Conservation (phyloP, 37 sponge, comb jelly and placozoan species). For the Ephydatia muelleri region DNA sequence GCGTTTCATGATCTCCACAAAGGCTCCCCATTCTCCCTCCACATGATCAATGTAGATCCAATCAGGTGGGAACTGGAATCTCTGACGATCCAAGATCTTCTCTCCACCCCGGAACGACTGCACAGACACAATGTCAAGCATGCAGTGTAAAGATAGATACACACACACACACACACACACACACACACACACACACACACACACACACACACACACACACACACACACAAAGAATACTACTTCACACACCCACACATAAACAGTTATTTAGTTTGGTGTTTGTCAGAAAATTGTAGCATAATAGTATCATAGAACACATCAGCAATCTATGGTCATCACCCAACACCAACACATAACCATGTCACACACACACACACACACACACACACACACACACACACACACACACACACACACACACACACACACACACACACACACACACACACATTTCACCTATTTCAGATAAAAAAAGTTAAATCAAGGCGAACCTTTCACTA, state of each 20-base stretch:
- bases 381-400: neutral
- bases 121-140: neutral
- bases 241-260: neutral
- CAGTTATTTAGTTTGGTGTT: neutral
- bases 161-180: neutral
- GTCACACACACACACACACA: neutral
- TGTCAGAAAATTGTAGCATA: slow-evolving; percentile 14
- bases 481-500: too few relatives aligned
- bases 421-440: neutral
- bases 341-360: neutral
- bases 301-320: neutral
- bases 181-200: neutral
- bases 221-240: too few relatives aligned
- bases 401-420: neutral
- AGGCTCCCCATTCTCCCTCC: slow-evolving; percentile 97
- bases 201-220: neutral
- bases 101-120: slow-evolving; percentile 88
- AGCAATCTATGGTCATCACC: slow-evolving; percentile 5
- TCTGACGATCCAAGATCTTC: slow-evolving; percentile 91
- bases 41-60: slow-evolving; percentile 95
- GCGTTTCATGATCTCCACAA: slow-evolving; percentile 94
- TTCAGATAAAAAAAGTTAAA: too few relatives aligned
- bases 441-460: too few relatives aligned
- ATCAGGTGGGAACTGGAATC: slow-evolving; percentile 92
- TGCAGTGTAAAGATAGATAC: neutral